A percentile compares a stretch with the other conserved stretches of the same genome.
Evolutionary conservation across 2,888 invertebrate genomes (phyloP).

Genomic region (Caenorhabditis virilis): DNA sequence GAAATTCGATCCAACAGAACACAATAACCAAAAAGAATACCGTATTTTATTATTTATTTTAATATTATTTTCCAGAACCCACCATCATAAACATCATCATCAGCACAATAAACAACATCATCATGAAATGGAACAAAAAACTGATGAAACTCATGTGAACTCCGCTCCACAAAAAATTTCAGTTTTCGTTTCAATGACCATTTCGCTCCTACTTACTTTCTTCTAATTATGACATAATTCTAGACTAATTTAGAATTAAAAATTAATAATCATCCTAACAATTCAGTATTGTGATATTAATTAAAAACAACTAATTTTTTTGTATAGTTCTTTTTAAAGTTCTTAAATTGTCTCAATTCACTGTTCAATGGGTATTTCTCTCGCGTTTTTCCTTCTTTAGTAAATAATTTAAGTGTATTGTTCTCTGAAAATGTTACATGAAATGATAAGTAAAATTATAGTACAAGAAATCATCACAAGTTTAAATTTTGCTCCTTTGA

Average conservation of each 20-base stretch:
- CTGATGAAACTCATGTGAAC: background rate
- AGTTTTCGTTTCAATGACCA: background rate
- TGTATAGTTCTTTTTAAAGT: slow-evolving; percentile 4
- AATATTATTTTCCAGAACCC: no score
- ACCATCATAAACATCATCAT: background rate
- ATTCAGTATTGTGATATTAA: no score
- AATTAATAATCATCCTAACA: no score
- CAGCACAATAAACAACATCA: background rate
- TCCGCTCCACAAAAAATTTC: background rate
- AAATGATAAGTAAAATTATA: background rate
- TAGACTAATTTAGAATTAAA: background rate
- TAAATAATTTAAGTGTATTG: slow-evolving; percentile 7
- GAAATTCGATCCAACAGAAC: no score
- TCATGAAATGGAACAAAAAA: background rate
- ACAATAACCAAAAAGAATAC: no score
- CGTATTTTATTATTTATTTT: no score
- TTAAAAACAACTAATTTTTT: background rate
- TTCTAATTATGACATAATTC: background rate
- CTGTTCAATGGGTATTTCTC: slow-evolving; percentile 30
- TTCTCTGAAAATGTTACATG: background rate
- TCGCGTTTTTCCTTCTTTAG: slow-evolving; percentile 11
- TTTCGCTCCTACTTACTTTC: background rate
- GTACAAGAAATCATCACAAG: no score
- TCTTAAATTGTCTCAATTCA: slow-evolving; percentile 21
- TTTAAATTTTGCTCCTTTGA: slow-evolving; percentile 21